Evolutionary conservation across 2,113 vertebrate species (phyloP), one percentile per base, ranked within the genome.

Genomic region (Paradisaea rubra): DNA sequence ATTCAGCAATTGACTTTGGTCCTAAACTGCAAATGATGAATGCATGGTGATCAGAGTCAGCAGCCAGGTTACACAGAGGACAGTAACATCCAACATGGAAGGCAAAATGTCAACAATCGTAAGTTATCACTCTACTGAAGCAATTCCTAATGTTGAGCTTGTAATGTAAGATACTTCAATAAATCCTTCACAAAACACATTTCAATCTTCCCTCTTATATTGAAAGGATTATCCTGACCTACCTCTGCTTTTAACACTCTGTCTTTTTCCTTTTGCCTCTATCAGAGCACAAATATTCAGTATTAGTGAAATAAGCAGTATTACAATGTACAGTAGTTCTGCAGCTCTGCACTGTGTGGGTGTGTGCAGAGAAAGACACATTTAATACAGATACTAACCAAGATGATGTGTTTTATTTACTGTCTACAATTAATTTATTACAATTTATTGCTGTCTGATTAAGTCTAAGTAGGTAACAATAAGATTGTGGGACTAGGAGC

Each of bases 61-160:
- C 20, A 74, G 25, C 60, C n/a, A 47, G 21, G 15, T 41, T 15
- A 24, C 41, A 47, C 24, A 35, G 41, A 39, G 84, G 57, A 71
- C 22, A 70, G 0, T 0, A 31, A 28, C 16, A 35, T 6, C 22
- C 70, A 82, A 12, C 56, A 31, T 0, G 1, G 50, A 56, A 73
- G 13, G 65, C n/a, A 52, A 47, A 84, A 31, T 17, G 19, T 27
- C 72, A 74, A 22, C 73, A 87, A 5, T 21, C 74, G 10, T 4
- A 7, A 83, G 30, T 23, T 20, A 42, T 5, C 86, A 35, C 37
- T 70, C 59, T 23, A 6, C 45, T 86, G 22, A 41, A 42, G n/a
- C 53, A 47, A 15, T 81, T 64, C 49, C 56, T 16, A 60, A 49
- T 25, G 13, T 2, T 50, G 27, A 39, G 12, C 56, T 83, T 66